A percentile compares a stretch with the other conserved stretches of the same genome.
Conservation (phyloP, 2,888 invertebrate genomes). For the Epicampocera succincta region DNA sequence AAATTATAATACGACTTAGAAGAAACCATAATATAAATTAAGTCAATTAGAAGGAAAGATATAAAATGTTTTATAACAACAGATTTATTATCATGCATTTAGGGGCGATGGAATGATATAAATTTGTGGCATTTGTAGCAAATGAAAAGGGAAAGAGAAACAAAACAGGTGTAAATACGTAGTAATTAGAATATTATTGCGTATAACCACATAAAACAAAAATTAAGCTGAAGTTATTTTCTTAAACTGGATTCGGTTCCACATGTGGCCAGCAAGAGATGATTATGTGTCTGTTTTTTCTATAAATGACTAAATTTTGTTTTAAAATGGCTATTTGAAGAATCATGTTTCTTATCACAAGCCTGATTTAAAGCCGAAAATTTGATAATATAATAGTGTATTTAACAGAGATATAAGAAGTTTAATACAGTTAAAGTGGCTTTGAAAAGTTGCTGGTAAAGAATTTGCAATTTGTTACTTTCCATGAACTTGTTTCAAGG, state of each 20-base stretch:
- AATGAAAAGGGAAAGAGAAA: neutral
- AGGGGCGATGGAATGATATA: neutral
- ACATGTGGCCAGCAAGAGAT: neutral
- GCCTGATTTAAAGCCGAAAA: too few relatives aligned
- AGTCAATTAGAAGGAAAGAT: slow-evolving; percentile 51
- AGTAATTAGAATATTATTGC: slow-evolving; percentile 2
- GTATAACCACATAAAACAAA: neutral
- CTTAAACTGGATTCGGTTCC: neutral
- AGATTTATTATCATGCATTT: slow-evolving; percentile 29
- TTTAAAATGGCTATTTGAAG: too few relatives aligned
- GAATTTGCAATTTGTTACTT: too few relatives aligned
- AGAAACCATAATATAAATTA: slow-evolving; percentile 52
- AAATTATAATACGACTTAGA: slow-evolving; percentile 17
- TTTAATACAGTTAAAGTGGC: too few relatives aligned
- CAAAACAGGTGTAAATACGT: slow-evolving; percentile 3
- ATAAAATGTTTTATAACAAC: slow-evolving; percentile 42
- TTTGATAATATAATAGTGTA: too few relatives aligned
- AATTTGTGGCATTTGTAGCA: neutral
- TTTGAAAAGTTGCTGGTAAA: too few relatives aligned
- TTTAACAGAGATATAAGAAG: too few relatives aligned
- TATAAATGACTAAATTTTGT: too few relatives aligned
- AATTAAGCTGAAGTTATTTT: neutral
- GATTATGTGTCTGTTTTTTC: too few relatives aligned
- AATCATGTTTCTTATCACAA: too few relatives aligned
- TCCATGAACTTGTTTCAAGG: too few relatives aligned